Evolutionary conservation across 2,797 vertebrate species (phyloP).

Genomic region (Gymnothorax reevesii): DNA sequence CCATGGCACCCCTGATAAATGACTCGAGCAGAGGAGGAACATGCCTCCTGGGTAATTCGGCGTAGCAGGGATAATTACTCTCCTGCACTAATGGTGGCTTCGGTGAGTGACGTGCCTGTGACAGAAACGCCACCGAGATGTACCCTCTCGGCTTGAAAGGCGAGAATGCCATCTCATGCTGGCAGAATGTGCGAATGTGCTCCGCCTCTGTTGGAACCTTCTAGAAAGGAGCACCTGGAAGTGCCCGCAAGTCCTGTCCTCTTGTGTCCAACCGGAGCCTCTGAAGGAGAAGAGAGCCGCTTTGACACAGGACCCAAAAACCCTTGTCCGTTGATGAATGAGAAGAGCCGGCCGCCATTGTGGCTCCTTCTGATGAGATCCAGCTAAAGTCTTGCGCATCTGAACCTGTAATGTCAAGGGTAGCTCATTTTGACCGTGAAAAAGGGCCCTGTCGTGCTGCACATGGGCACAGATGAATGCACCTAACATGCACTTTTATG

Average conservation of each 20-base stretch:
- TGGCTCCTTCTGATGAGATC: not conserved
- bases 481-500: not conserved
- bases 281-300: not conserved
- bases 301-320: not conserved
- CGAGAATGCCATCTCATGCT: not conserved
- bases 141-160: not conserved
- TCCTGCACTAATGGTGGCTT: conserved; percentile 5
- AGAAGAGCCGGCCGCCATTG: not conserved
- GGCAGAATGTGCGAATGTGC: not conserved
- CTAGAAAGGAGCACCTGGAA: not conserved
- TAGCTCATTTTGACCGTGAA: not conserved
- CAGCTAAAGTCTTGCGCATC: not conserved
- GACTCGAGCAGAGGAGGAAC: not conserved
- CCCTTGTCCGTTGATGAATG: not conserved
- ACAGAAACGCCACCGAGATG: not conserved
- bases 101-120: not conserved
- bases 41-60: not conserved
- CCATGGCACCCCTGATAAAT: not conserved
- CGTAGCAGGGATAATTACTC: not conserved
- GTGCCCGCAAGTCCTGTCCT: not conserved
- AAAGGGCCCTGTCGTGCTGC: not conserved
- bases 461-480: not conserved
- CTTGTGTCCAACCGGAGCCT: not conserved
- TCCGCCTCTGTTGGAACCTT: not conserved
- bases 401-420: not conserved